A percentile compares a stretch with the other conserved stretches of the same genome.
These are phyloP conservation scores for Chymomyza fuscimana DNA, from an alignment of 2,888 invertebrate species.

Conservation along the genomic window DNA sequence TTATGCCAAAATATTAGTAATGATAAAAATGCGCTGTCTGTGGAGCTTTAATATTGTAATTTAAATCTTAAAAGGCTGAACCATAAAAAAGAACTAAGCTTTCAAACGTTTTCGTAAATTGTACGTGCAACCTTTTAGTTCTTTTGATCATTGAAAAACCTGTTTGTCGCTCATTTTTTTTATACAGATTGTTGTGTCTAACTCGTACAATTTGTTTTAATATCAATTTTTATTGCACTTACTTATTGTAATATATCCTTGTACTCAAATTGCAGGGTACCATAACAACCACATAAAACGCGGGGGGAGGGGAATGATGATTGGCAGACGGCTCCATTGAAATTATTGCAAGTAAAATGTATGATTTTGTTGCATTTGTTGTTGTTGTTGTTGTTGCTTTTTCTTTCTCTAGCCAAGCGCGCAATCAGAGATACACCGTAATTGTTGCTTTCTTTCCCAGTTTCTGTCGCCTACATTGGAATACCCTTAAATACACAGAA, in stretches of 20 bases:
- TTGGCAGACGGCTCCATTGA: conserved; percentile 7
- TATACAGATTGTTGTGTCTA: background rate
- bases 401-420: background rate
- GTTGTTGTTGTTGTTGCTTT: conserved; percentile 20
- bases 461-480: background rate
- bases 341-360: conserved; percentile 44
- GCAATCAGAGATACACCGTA: conserved; percentile 1
- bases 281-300: background rate
- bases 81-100: too few relatives aligned
- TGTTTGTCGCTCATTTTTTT: background rate
- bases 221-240: background rate
- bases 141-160: background rate
- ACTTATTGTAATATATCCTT: background rate
- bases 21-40: too few relatives aligned
- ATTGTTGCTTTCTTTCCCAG: background rate
- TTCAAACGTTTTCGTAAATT: too few relatives aligned
- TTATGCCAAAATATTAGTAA: too few relatives aligned
- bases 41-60: too few relatives aligned
- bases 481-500: background rate
- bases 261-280: background rate
- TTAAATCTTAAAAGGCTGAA: too few relatives aligned
- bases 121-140: background rate
- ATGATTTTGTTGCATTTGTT: conserved; percentile 32
- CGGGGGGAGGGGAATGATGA: background rate
- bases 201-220: background rate